Conservation (phyloP, 2,888 invertebrate species). For the Trilocha varians region DNA sequence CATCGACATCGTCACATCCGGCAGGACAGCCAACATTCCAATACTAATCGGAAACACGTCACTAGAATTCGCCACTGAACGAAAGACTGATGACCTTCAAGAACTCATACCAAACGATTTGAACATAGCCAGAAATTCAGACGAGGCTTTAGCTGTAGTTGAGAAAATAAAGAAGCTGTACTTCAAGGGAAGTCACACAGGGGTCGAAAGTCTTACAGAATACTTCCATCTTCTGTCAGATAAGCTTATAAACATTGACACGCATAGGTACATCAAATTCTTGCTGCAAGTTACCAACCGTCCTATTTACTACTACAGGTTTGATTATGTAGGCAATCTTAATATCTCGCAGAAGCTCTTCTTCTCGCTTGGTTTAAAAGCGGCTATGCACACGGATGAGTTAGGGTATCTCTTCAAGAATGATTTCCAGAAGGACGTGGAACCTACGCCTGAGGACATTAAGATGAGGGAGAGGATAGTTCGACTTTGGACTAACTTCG, state of each 20-base stretch:
- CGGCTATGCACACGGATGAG: constrained; percentile 51
- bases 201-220: constrained; percentile 34
- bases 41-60: constrained; percentile 50
- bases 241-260: constrained; percentile 34
- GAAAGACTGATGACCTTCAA: constrained; percentile 40
- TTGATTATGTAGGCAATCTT: constrained; percentile 53
- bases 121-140: constrained; percentile 38
- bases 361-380: constrained; percentile 24
- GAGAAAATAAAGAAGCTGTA: constrained; percentile 43
- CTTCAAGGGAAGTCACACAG: constrained; percentile 35
- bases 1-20: constrained; percentile 46
- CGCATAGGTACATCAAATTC: constrained; percentile 48
- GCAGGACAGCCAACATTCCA: constrained; percentile 46
- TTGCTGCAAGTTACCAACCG: constrained; percentile 43
- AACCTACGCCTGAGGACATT: constrained; percentile 43
- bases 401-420: constrained; percentile 54
- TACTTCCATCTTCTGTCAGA: constrained; percentile 49
- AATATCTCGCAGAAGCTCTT: constrained; percentile 33
- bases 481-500: constrained; percentile 62
- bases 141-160: constrained; percentile 35
- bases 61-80: constrained; percentile 35
- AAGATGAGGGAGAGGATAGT: constrained; percentile 57
- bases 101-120: constrained; percentile 42
- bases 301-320: constrained; percentile 55
- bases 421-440: constrained; percentile 37